A percentile compares a stretch with the other conserved stretches of the same genome.
These are phyloP conservation scores for Magallana gigas DNA, from an alignment of 1,140 invertebrate species.

Conservation along the genomic window DNA sequence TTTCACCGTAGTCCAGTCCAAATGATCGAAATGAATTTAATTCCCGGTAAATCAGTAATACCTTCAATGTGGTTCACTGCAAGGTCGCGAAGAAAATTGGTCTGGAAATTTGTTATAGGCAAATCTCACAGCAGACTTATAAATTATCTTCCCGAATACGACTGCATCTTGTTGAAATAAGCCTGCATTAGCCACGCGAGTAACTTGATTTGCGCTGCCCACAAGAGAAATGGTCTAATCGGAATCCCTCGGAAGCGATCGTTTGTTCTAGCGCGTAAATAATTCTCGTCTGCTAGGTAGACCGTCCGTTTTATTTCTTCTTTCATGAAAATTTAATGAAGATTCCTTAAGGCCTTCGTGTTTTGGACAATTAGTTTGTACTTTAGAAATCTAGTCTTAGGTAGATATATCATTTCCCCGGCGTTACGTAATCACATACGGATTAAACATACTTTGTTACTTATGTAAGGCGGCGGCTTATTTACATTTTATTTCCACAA, in stretches of 20 bases:
- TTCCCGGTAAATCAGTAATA: slow-evolving; percentile 22
- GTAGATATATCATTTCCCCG: not conserved
- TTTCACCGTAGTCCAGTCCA: not conserved
- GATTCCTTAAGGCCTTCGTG: not conserved
- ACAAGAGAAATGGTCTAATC: not conserved
- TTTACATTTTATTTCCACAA: not conserved
- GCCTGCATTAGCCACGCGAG: not conserved
- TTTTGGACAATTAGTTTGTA: slow-evolving; percentile 31
- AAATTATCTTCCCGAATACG: slow-evolving; percentile 2
- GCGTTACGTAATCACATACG: not conserved
- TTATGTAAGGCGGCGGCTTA: not conserved
- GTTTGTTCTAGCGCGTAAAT: not conserved
- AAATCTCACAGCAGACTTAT: not conserved
- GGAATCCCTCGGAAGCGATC: not conserved
- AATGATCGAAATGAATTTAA: slow-evolving; percentile 10
- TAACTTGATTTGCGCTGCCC: not conserved
- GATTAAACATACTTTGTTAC: slow-evolving; percentile 4
- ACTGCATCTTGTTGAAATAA: not conserved
- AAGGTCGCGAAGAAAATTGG: slow-evolving; percentile 29
- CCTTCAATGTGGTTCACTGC: not conserved
- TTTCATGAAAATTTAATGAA: slow-evolving; percentile 35
- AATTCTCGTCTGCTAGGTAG: not conserved
- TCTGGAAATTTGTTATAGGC: not conserved
- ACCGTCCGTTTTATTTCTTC: not conserved
- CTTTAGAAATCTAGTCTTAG: slow-evolving; percentile 23